phyloP scores from a whole-genome alignment of 2,888 invertebrate species.

The Ophioninae sp. region DNA sequence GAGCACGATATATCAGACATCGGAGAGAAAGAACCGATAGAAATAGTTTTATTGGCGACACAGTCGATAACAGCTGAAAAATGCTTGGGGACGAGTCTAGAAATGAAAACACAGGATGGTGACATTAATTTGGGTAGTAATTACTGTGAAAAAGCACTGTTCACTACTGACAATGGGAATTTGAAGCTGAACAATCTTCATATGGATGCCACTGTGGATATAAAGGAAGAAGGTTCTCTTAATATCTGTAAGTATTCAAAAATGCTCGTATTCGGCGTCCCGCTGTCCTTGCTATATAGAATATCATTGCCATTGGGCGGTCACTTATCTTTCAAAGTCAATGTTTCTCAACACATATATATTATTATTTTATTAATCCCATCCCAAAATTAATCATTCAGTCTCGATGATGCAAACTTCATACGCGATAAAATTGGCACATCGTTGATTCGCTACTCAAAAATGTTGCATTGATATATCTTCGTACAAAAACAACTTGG shows the following conservation, averaged over 20 bases:
- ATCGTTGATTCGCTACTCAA: no score
- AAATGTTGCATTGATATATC: no score
- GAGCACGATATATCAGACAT: background rate
- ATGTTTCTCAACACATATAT: no score
- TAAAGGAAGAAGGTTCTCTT: constrained; percentile 62
- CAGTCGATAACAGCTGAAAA: constrained; percentile 66
- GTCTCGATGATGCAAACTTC: no score
- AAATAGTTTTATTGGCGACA: background rate
- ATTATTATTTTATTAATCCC: no score
- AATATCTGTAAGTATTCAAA: constrained; percentile 63
- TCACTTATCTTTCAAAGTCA: no score
- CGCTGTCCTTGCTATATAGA: no score
- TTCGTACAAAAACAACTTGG: no score
- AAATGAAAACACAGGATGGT: constrained; percentile 65
- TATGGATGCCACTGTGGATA: constrained; percentile 66
- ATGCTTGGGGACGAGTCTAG: constrained; percentile 64
- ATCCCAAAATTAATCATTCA: no score
- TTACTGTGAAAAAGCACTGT: constrained; percentile 65
- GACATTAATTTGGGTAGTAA: constrained; percentile 66
- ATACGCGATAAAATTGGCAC: no score
- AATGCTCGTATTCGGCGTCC: background rate
- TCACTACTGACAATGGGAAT: constrained; percentile 63
- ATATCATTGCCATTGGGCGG: no score
- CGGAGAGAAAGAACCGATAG: background rate
- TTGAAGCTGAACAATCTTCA: constrained; percentile 67